Base-by-base conservation (phyloP, 2,113 vertebrate species). In the Forbesichthys papilliferus region DNA sequence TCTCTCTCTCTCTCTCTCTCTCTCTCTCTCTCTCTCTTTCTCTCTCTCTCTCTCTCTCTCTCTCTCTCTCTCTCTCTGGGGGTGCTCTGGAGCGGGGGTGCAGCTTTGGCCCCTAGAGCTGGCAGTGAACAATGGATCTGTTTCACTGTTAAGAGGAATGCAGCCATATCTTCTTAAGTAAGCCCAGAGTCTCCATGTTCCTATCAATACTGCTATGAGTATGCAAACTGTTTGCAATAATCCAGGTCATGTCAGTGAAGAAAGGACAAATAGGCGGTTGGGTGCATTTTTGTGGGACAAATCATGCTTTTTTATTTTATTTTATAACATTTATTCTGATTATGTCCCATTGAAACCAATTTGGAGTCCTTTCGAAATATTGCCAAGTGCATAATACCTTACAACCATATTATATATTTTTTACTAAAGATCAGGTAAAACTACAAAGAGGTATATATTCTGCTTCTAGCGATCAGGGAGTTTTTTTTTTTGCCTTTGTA, bases 401-500 rank as follows among this genome's bases (percentile, higher is more conserved):
- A 12, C 42, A 5, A 57, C 55, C 6, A 64, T 42, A 42, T 42
- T 42, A 42, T 74, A 56, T 69, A 53, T 71, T 80, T 81, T 83
- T 64, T 72, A 68, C n/a, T 27, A 62, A 27, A 9, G n/a, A 57
- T 66, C 42, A 70, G 57, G 16, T 20, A 62, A 80, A 73, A 59
- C 7, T 20, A 55, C 73, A n/a, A 47, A 51, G 12, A 69, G 63
- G n/a, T 14, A 62, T 12, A 62, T 77, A 67, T 60, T 68, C 65
- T 49, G 5, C n/a, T 7, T 58, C 48, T 57, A 48, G 64, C 61
- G 64, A 79, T 87, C 83, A 87, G 83, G 83, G 78, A 84, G 71
- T 33, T 9, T 62, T 69, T 77, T 77, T 55, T 61, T 75, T 74
- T 79, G 54, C 65, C 58, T 75, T 74, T 79, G 54, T 69, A 60